Conservation (phyloP, 2,113 vertebrate genomes). For the Tyrannus savana region DNA sequence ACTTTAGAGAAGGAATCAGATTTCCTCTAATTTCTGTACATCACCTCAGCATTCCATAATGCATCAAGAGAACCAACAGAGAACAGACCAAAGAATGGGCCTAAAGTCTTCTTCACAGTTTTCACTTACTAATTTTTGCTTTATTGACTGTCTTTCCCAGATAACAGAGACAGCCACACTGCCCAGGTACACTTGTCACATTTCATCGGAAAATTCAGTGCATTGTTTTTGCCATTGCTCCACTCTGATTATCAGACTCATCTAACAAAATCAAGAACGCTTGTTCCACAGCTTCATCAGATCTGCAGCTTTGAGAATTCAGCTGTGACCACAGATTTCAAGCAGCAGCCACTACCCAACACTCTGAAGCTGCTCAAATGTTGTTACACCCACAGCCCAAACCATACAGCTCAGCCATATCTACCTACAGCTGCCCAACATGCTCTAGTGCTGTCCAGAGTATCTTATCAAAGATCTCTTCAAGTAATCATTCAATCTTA, state of each 20-base stretch:
- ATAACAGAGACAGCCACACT: background rate
- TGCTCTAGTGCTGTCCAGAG: background rate
- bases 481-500: background rate
- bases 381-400: background rate
- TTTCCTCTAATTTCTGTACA: background rate
- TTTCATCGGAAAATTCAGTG: background rate
- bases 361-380: background rate
- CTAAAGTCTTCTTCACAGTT: background rate
- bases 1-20: background rate
- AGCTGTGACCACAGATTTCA: background rate
- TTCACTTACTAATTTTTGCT: background rate
- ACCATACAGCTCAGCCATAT: background rate
- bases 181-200: background rate
- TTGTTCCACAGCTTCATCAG: background rate
- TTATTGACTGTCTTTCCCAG: background rate
- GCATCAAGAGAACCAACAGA: background rate
- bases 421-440: rapidly evolving
- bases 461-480: background rate
- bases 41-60: background rate
- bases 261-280: background rate
- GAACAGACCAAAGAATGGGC: background rate
- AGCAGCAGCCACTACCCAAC: background rate
- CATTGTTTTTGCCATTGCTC: background rate
- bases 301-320: background rate
- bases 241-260: background rate